Evolutionary conservation across 2,113 vertebrate species (phyloP).

Genomic region (Formicarius rufipectus): DNA sequence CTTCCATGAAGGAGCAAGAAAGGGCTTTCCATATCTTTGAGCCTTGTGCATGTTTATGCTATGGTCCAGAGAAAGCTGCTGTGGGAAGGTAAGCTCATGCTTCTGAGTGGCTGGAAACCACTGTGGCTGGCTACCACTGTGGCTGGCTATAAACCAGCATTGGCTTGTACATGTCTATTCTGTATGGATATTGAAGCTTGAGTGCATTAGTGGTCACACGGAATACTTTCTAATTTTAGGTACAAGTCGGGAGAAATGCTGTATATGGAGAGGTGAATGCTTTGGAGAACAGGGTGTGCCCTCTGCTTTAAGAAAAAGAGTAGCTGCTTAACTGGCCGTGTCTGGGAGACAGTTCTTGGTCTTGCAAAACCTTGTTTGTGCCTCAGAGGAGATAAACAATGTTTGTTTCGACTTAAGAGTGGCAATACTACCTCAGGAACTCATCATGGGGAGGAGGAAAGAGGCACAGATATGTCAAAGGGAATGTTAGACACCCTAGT

Average conservation of each 20-base stretch:
- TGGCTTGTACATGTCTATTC: neutral
- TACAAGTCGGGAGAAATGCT: neutral
- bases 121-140: neutral
- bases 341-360: neutral
- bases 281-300: fast-evolving
- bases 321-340: neutral
- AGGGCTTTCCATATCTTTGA: neutral
- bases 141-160: neutral
- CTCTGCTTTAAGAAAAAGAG: neutral
- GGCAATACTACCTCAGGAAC: neutral
- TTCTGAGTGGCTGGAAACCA: neutral
- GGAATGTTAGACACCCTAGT: neutral
- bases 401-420: neutral
- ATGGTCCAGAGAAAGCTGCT: neutral
- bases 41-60: neutral
- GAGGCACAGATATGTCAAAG: neutral
- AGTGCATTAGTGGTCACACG: neutral
- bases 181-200: fast-evolving
- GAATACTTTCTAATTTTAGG: neutral
- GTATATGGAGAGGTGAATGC: neutral
- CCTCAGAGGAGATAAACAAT: neutral
- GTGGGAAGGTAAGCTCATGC: neutral
- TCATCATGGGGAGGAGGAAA: neutral
- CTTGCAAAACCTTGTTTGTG: neutral
- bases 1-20: neutral